Evolutionary conservation across 1,140 invertebrate species (phyloP), one percentile per base, ranked within the genome.

Genomic region (Sycophila sp.): DNA sequence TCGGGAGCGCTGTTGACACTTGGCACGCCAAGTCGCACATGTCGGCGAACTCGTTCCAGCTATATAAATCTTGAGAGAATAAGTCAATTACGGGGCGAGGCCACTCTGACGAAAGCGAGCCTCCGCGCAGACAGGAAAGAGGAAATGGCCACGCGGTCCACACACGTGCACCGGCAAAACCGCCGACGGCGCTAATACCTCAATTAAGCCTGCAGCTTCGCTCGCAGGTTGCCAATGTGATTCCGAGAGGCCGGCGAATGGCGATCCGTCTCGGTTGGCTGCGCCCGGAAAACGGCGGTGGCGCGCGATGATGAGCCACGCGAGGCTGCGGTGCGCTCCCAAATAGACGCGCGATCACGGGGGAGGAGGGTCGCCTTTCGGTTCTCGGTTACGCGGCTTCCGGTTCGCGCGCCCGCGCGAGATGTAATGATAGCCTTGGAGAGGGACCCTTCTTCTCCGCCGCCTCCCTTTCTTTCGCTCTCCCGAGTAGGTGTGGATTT

Each of bases 381-480:
- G 15, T 38, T 28, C 42, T 71, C 42, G 58, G 59, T 62, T 69
- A 56, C 66, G 59, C 71, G 66, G 64, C 71, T 68, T 68, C 65
- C 45, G 69, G 71, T 45, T 60, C 72, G 45, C 49, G 40, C n/a
- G 11, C 13, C 13, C 30, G 42, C 42, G 74, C 71, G 62, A 65
- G 76, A 65, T 40, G 17, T 62, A 69, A 69, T 45, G 67, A 62
- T 55, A 69, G 59, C 34, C 30, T 49, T 47, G 10, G 32, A 55
- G 63, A n/a, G 34, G 13, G 15, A 15, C 55, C 13, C 17, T 19
- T 56, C 34, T 56, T 62, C 6, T 59, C 32, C 13, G 51, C 53
- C 30, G 45, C 49, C 28, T 63, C 38, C 22, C 19, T 10, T 4
- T 17, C 49, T 28, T 34, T 4, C 40, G 24, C 53, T 24, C 19